phyloP scores from a whole-genome alignment of 2,888 invertebrate species.

The Nomada ruficornis region DNA sequence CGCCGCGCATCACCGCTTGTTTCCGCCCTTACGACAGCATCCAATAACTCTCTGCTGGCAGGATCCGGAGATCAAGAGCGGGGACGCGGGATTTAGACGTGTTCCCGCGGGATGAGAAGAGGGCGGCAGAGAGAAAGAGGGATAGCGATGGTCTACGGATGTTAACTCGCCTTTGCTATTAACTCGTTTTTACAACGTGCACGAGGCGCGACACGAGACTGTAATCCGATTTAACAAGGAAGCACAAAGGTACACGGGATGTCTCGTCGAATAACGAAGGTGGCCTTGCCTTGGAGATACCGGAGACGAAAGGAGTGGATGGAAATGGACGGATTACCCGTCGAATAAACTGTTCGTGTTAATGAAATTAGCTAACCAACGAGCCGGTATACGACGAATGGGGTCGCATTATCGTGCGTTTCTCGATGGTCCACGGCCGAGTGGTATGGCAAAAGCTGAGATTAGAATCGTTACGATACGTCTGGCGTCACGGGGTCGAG shows the following conservation, averaged over 20 bases:
- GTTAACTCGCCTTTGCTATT: slow-evolving; percentile 50
- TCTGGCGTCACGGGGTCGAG: slow-evolving; percentile 14
- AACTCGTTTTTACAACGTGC: slow-evolving; percentile 57
- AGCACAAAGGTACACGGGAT: slow-evolving; percentile 56
- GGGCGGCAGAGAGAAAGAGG: background rate
- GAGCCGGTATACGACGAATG: slow-evolving; percentile 8
- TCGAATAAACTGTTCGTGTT: slow-evolving; percentile 51
- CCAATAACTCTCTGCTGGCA: slow-evolving; percentile 8
- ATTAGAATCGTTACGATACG: slow-evolving; percentile 69
- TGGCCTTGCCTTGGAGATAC: background rate
- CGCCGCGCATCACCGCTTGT: background rate
- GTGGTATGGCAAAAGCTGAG: slow-evolving; percentile 48
- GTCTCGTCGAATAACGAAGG: slow-evolving; percentile 2
- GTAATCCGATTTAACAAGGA: slow-evolving; percentile 63
- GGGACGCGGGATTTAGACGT: slow-evolving; percentile 31
- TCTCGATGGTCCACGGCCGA: slow-evolving; percentile 10
- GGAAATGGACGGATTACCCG: slow-evolving; percentile 42
- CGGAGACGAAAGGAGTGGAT: background rate
- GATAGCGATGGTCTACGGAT: background rate
- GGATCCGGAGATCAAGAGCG: slow-evolving; percentile 26
- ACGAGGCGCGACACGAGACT: slow-evolving; percentile 42
- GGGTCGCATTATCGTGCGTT: slow-evolving; percentile 37
- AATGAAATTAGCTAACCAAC: slow-evolving; percentile 47
- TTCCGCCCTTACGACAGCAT: background rate
- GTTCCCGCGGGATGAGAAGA: background rate